Conservation (phyloP, 2,888 invertebrate species). For the Copidosoma aretas region DNA sequence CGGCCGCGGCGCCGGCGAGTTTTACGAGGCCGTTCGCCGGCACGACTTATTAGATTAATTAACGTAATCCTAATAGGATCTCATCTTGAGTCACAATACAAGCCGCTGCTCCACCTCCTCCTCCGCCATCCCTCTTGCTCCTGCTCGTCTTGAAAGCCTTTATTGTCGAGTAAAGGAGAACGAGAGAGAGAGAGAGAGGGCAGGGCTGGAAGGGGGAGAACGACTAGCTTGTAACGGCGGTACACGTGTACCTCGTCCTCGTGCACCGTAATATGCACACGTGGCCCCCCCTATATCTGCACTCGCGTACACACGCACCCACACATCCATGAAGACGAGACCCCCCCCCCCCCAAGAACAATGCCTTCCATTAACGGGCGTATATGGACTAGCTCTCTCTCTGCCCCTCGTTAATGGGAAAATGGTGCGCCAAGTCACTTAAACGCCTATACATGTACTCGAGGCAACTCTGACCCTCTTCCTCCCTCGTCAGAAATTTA, state of each 20-base stretch:
- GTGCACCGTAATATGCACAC: constrained; percentile 15
- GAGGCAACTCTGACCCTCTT: constrained; percentile 3
- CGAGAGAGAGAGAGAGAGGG: not conserved
- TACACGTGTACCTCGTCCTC: constrained; percentile 46
- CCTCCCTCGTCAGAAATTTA: too few relatives aligned
- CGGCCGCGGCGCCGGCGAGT: constrained; percentile 10
- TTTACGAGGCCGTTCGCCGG: constrained; percentile 28
- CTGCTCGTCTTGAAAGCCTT: constrained; percentile 1
- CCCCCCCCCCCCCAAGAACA: constrained; percentile 53
- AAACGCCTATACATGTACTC: constrained; percentile 53
- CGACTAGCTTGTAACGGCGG: constrained; percentile 21
- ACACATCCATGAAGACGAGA: not conserved
- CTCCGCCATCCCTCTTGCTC: constrained; percentile 1
- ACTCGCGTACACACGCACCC: too few relatives aligned
- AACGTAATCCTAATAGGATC: constrained; percentile 60
- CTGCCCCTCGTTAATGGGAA: constrained; percentile 56
- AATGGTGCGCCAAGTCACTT: constrained; percentile 59
- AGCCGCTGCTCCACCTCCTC: constrained; percentile 7
- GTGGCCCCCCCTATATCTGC: not conserved
- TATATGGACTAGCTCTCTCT: constrained; percentile 38
- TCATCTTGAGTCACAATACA: constrained; percentile 58
- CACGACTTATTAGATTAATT: constrained; percentile 57
- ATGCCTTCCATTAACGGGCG: constrained; percentile 59
- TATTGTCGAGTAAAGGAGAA: too few relatives aligned
- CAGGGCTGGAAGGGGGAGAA: too few relatives aligned